A percentile compares a stretch with the other conserved stretches of the same genome.
Evolutionary conservation across 2,113 vertebrate genomes (phyloP).

Genomic region (Ursus arctos): DNA sequence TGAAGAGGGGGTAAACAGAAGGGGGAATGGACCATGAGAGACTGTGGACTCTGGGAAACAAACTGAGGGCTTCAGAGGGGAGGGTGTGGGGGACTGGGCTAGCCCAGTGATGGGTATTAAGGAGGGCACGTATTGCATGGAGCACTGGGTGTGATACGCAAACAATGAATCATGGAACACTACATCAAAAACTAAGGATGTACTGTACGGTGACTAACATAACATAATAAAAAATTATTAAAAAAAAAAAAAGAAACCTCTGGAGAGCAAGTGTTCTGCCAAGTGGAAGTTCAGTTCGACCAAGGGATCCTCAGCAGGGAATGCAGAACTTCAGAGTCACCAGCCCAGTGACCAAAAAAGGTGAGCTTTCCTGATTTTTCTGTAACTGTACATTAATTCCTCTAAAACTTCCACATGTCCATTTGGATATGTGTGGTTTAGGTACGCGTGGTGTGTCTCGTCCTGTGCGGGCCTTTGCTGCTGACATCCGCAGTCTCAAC

Average conservation of each 20-base stretch:
- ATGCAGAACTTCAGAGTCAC: background rate
- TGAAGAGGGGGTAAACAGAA: too few relatives aligned
- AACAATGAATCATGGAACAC: too few relatives aligned
- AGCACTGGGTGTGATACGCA: too few relatives aligned
- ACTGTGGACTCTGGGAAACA: too few relatives aligned
- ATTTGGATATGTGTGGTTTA: background rate
- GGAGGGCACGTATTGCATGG: too few relatives aligned
- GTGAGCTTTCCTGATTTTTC: background rate
- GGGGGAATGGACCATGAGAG: too few relatives aligned
- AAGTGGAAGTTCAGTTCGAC: background rate
- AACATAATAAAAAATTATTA: too few relatives aligned
- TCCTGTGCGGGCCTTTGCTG: background rate
- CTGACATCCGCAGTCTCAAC: background rate
- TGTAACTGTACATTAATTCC: background rate
- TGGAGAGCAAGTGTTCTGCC: background rate
- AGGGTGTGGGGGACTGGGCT: too few relatives aligned
- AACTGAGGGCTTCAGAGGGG: too few relatives aligned
- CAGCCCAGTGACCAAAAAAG: background rate
- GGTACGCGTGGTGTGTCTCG: background rate
- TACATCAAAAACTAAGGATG: too few relatives aligned
- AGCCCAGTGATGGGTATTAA: too few relatives aligned
- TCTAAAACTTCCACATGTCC: background rate
- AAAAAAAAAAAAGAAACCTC: background rate
- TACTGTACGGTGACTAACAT: too few relatives aligned
- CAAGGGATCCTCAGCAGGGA: background rate